Evolutionary conservation across 1,140 invertebrate genomes (phyloP), one percentile per base, ranked within the genome.

Genomic region (Frieseomelitta varia): DNA sequence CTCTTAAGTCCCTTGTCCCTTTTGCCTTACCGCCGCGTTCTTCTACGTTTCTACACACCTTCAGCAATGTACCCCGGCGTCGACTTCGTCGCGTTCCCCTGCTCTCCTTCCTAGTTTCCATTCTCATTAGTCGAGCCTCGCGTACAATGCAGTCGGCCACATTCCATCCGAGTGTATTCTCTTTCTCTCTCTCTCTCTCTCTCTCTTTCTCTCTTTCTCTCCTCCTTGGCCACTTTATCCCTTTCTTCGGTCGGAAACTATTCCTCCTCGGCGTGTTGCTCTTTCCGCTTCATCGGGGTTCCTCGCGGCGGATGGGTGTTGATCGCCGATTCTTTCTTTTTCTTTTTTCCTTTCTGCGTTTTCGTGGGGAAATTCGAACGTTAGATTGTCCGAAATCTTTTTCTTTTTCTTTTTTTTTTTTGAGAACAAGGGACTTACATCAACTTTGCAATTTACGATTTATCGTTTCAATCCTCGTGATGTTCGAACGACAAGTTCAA

Each of bases 81-180:
- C 67, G 55, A 15, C 55, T 15, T 24, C 39, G 63, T 47, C n/a
- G 15, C 15, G 73, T 72, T 51, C 73, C 53, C 55, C 27, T 21
- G 11, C n/a, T 19, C 17, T 10, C 55, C 55, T 17, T 77, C 74
- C 30, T 84, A 86, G 91, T 88, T 91, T 91, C 86, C 85, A 90
- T 91, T 92, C 90, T 92, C 90, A 91, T 92, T 91, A 92, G 90
- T 85, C 81, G 84, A 86, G 90, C 87, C 86, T 88, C 88, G 80
- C 89, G 84, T 87, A 92, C 90, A 90, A 91, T 90, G 85, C 84
- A 86, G 79, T 65, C 84, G 47, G 79, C 53, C 76, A 27, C 72
- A 77, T 83, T 83, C 75, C 85, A 79, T 74, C 69, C 68, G 27
- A 51, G 75, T 4, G 53, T 27, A 30, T 77, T 58, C 69, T 53